Base-by-base conservation (phyloP, 2,797 vertebrate species). In the Hipposideros larvatus region DNA sequence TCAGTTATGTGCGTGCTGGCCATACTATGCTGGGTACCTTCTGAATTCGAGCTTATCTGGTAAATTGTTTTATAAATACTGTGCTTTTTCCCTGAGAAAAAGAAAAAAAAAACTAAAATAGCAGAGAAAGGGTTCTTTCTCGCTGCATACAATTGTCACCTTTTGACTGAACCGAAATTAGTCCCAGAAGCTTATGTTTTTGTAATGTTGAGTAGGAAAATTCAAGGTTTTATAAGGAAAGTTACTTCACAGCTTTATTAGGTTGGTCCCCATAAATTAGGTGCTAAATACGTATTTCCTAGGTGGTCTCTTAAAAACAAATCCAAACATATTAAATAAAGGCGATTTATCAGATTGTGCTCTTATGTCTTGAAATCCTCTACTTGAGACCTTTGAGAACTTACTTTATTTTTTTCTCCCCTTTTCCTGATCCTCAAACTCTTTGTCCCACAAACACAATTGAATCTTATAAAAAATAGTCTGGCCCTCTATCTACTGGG, bases 91-190 rank as follows among this genome's bases (percentile, higher is more conserved):
- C n/a, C 73, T 83, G 65, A 91, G 90, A 61, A 61, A 80, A 90
- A 63, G 19, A 13, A 41, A 57, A 21, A 59, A 87, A 74, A 18
- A 73, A 65, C 86, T 94, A n/a, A 91, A 78, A 94, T 85, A 93
- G 71, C 94, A 83, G 73, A 87, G 88, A 28, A 77, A 93, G 22
- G 57, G 68, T 87, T 90, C 75, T 83, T 89, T 74, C 94, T 87
- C 85, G 51, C 94, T 93, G 95, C 96, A 95, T 95, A 83, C 94
- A 75, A 65, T 97, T 98, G 96, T 97, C 96, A 97, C 97, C 89
- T 97, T 97, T 94, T 95, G 91, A 96, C 84, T 96, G 91, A 95
- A 93, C 59, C 82, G 80, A 87, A 96, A 92, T 96, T 87, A 97
- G 73, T 73, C 63, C 43, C 57, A 92, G 89, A 93, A 96, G 70